A percentile compares a stretch with the other conserved stretches of the same genome.
Evolutionary conservation across 23 tunicate genomes (phyloP).

Genomic region (Corella eumyota): DNA sequence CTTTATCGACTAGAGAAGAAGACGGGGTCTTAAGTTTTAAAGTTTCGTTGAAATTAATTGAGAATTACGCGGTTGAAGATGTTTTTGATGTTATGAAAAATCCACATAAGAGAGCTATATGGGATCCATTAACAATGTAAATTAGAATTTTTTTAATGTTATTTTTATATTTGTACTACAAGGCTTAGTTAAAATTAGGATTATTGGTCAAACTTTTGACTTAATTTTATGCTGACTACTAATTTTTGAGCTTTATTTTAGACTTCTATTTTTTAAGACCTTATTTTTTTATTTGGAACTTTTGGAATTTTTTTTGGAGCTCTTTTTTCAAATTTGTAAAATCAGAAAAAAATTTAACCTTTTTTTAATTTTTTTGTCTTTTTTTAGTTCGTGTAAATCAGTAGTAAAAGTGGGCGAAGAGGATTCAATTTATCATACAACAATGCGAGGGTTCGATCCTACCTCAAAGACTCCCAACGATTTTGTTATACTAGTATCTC

Average conservation of each 20-base stretch:
- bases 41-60: slow-evolving; percentile 11
- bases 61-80: slow-evolving; percentile 2
- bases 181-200: no score
- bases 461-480: slow-evolving; percentile 32
- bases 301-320: no score
- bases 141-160: slow-evolving; percentile 2
- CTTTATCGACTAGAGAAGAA: slow-evolving; percentile 40
- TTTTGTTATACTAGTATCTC: slow-evolving; percentile 48
- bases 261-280: no score
- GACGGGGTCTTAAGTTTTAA: slow-evolving; percentile 28
- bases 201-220: no score
- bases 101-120: slow-evolving; percentile 11
- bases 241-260: no score
- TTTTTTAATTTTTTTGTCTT: no score
- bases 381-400: slow-evolving; percentile 29
- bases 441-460: slow-evolving; percentile 11
- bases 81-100: slow-evolving; percentile 37
- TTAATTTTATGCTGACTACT: no score
- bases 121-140: slow-evolving; percentile 70
- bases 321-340: no score
- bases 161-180: no score
- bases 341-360: no score
- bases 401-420: slow-evolving; percentile 22
- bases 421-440: slow-evolving; percentile 50
- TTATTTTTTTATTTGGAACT: no score